Evolutionary conservation across 2,888 invertebrate species (phyloP).

Genomic region (Sussaba pulchella): DNA sequence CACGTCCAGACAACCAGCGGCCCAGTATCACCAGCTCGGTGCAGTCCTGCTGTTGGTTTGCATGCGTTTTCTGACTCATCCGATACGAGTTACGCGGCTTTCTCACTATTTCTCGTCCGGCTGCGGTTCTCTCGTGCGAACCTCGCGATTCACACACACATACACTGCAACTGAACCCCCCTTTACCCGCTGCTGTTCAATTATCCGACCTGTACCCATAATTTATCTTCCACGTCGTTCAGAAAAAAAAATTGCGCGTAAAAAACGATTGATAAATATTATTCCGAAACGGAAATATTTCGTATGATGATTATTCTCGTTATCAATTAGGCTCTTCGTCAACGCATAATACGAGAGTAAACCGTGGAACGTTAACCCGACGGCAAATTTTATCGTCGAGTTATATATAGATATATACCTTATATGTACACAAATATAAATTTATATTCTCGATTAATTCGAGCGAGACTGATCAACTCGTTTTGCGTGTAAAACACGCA

Average conservation of each 20-base stretch:
- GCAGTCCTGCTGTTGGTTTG: constrained; percentile 25
- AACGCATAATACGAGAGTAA: background rate
- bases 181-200: background rate
- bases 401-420: constrained; percentile 22
- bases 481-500: constrained; percentile 49
- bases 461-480: constrained; percentile 40
- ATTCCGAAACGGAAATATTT: background rate
- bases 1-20: background rate
- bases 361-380: constrained; percentile 9
- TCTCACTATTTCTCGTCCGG: constrained; percentile 35
- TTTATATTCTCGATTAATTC: constrained; percentile 56
- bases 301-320: background rate
- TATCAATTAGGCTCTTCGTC: background rate
- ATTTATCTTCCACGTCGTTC: background rate
- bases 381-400: background rate
- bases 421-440: no score
- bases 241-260: background rate
- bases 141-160: constrained; percentile 1
- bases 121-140: constrained; percentile 20
- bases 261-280: background rate
- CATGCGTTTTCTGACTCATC: constrained; percentile 55
- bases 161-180: no score
- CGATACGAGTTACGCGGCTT: constrained; percentile 42
- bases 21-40: constrained; percentile 19
- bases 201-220: background rate